Conservation (phyloP, 2,797 vertebrate genomes). For the Yasuhikotakia modesta region DNA sequence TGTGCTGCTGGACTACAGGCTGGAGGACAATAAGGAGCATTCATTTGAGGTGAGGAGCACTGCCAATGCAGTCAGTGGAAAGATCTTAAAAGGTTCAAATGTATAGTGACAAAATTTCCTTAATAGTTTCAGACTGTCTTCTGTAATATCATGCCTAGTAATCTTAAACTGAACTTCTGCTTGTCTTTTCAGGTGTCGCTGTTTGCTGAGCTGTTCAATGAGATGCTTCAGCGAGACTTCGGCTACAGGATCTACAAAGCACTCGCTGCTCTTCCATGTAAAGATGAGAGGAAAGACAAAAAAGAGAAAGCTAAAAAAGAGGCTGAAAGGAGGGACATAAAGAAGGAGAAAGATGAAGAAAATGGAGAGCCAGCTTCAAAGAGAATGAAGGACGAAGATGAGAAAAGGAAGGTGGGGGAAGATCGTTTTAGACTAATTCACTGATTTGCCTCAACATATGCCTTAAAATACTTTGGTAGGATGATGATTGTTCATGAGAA, state of each 20-base stretch:
- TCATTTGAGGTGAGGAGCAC: constrained; percentile 88
- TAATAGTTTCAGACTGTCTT: no score
- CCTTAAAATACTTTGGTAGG: no score
- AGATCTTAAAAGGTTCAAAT: background rate
- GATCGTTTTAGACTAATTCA: background rate
- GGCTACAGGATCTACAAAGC: constrained; percentile 95
- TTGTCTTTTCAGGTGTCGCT: constrained; percentile 86
- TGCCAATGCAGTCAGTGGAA: background rate
- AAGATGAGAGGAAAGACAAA: constrained; percentile 93
- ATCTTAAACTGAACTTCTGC: background rate
- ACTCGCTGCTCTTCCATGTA: constrained; percentile 86
- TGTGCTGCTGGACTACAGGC: constrained; percentile 93
- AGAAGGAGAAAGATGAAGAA: constrained; percentile 92
- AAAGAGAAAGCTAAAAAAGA: constrained; percentile 93
- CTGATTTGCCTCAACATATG: no score
- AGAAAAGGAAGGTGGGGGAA: constrained; percentile 87
- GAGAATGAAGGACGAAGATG: constrained; percentile 90
- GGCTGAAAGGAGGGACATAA: constrained; percentile 72
- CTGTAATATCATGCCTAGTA: no score
- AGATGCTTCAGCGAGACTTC: constrained; percentile 99
- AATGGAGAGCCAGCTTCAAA: constrained; percentile 88
- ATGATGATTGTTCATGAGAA: no score
- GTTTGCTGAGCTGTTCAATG: constrained; percentile 99
- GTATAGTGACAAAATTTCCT: background rate
- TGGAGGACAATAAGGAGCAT: constrained; percentile 98